phyloP scores from a whole-genome alignment of 1,140 invertebrate genomes.

The Sesamia nonagrioides region DNA sequence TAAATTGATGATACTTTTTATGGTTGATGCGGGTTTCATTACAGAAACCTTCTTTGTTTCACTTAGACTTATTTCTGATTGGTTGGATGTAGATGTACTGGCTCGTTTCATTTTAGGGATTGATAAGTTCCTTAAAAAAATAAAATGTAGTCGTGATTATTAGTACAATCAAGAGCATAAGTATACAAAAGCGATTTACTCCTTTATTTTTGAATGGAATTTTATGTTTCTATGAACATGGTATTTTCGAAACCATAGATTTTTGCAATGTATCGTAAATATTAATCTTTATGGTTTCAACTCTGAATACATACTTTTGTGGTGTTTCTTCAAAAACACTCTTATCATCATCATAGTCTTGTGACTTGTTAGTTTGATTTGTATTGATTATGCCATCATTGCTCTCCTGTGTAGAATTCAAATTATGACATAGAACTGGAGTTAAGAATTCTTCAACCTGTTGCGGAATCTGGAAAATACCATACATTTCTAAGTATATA shows the following conservation, averaged over 20 bases:
- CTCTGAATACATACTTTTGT: constrained; percentile 75
- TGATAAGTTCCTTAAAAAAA: constrained; percentile 64
- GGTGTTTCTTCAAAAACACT: constrained; percentile 83
- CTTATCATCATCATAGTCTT: constrained; percentile 72
- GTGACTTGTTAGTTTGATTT: constrained; percentile 24
- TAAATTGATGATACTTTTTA: constrained; percentile 47
- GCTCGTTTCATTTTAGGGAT: constrained; percentile 63
- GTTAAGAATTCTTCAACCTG: constrained; percentile 58
- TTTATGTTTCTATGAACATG: no score
- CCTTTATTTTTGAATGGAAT: neutral
- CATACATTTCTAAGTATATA: neutral
- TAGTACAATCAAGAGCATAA: neutral
- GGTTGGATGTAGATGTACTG: constrained; percentile 27
- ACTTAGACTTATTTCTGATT: constrained; percentile 11
- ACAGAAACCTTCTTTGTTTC: constrained; percentile 27
- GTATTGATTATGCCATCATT: constrained; percentile 3
- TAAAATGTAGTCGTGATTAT: neutral
- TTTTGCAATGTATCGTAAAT: no score
- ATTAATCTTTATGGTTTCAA: neutral
- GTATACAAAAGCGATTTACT: no score
- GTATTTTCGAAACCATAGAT: no score
- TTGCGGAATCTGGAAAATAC: constrained; percentile 39
- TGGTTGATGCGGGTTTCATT: constrained; percentile 56
- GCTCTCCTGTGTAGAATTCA: constrained; percentile 48
- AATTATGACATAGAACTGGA: constrained; percentile 55